Evolutionary conservation across 2,888 invertebrate species (phyloP).

Genomic region (Agriopis leucophaearia): DNA sequence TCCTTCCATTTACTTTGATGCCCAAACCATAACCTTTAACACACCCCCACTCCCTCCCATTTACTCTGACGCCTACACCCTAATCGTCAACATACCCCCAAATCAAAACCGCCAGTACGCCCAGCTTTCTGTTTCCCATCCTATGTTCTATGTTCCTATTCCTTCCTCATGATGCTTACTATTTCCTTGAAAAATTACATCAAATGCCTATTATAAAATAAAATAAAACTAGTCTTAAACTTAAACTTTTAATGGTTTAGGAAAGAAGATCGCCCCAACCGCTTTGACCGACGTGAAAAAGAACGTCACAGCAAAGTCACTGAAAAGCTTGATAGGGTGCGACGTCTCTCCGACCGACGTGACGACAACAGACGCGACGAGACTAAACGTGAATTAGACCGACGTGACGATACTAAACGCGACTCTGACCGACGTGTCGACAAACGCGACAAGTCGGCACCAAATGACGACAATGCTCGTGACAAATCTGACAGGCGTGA

Average conservation of each 20-base stretch:
- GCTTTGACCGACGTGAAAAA: constrained; percentile 55
- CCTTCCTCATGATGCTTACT: too few relatives aligned
- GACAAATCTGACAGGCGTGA: constrained; percentile 24
- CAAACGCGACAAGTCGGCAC: constrained; percentile 20
- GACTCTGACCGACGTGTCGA: constrained; percentile 30
- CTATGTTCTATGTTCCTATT: too few relatives aligned
- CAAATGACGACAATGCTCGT: constrained; percentile 18
- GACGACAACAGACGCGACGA: constrained; percentile 27
- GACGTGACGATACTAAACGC: constrained; percentile 34
- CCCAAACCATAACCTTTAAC: too few relatives aligned
- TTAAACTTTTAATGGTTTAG: constrained; percentile 45
- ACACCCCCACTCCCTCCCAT: too few relatives aligned
- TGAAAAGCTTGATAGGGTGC: constrained; percentile 49
- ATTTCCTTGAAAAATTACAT: too few relatives aligned
- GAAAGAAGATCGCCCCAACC: constrained; percentile 59
- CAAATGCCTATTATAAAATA: too few relatives aligned
- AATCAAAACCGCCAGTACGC: too few relatives aligned
- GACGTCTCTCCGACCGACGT: constrained; percentile 38
- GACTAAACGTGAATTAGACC: constrained; percentile 23
- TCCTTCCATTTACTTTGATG: too few relatives aligned
- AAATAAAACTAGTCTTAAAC: too few relatives aligned
- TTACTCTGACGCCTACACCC: too few relatives aligned
- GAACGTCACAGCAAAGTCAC: constrained; percentile 42
- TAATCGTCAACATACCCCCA: too few relatives aligned
- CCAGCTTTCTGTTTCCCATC: too few relatives aligned